These are phyloP conservation scores for Pseudoatta argentina DNA, from an alignment of 1,140 invertebrate genomes.

Conservation along the genomic window DNA sequence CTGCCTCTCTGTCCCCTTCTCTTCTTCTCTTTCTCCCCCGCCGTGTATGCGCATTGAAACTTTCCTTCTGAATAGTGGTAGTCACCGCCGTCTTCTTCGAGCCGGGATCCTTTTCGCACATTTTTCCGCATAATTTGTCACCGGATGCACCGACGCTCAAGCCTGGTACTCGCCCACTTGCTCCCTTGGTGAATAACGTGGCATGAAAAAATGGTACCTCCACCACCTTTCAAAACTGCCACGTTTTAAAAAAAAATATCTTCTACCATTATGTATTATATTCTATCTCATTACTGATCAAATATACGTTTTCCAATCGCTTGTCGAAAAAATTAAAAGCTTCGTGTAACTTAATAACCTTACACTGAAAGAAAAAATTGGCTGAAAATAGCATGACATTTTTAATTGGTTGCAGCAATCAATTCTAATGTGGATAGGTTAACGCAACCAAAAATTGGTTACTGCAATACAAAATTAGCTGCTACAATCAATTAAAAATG, in stretches of 20 bases:
- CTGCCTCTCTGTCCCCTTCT: neutral
- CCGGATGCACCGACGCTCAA: conserved; percentile 46
- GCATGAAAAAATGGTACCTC: conserved; percentile 37
- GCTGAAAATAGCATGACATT: no score
- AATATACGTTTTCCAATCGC: neutral
- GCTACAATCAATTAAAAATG: no score
- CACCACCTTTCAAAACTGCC: conserved; percentile 20
- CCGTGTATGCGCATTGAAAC: conserved; percentile 71
- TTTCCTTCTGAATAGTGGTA: conserved; percentile 28
- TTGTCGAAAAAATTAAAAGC: neutral
- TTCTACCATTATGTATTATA: neutral
- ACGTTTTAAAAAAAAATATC: conserved; percentile 29
- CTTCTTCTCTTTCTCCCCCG: neutral
- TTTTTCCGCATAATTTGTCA: conserved; percentile 74
- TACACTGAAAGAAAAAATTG: no score
- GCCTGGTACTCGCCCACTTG: conserved; percentile 37
- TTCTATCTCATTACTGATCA: neutral
- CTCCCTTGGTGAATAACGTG: conserved; percentile 42
- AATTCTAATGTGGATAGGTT: no score
- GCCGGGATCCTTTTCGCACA: conserved; percentile 64
- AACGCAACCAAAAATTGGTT: no score
- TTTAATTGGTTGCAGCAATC: no score
- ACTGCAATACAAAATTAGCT: no score
- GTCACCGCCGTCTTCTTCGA: conserved; percentile 57
- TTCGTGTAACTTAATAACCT: neutral